phyloP scores from a whole-genome alignment of 2,888 invertebrate species.

The Sarcophaga subvicina region DNA sequence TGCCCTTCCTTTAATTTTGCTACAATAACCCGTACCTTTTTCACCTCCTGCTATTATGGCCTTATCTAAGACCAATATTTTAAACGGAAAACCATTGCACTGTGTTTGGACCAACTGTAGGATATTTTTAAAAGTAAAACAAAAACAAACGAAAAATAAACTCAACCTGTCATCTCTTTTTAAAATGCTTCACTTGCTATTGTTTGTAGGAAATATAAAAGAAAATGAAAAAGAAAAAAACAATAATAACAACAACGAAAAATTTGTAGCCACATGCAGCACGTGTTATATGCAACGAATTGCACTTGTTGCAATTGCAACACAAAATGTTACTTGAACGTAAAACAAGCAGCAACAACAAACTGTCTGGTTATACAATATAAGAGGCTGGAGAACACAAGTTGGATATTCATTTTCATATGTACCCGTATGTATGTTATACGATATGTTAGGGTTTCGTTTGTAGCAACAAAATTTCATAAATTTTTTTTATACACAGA shows the following conservation, averaged over 20 bases:
- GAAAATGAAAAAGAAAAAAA: not conserved
- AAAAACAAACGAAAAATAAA: not conserved
- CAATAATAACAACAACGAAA: not conserved
- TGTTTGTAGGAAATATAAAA: not conserved
- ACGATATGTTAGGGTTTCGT: too few species aligned
- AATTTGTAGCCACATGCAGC: not conserved
- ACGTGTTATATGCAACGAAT: constrained; percentile 22
- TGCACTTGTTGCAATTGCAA: constrained; percentile 58
- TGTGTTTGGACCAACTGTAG: constrained; percentile 8
- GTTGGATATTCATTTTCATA: too few species aligned
- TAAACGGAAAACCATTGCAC: not conserved
- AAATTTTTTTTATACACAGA: too few species aligned
- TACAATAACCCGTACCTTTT: constrained; percentile 13
- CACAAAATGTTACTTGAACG: not conserved
- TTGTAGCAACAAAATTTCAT: too few species aligned
- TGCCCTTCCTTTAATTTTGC: not conserved
- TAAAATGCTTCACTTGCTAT: not conserved
- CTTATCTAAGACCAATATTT: too few species aligned
- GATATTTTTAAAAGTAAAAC: not conserved
- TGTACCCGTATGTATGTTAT: too few species aligned
- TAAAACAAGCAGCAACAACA: not conserved
- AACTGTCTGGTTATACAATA: too few species aligned
- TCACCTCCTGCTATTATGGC: constrained; percentile 1
- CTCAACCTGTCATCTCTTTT: not conserved
- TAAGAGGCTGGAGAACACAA: too few species aligned